Evolutionary conservation across 2,888 invertebrate genomes (phyloP).

Genomic region (Venustoraphidia nigricollis): DNA sequence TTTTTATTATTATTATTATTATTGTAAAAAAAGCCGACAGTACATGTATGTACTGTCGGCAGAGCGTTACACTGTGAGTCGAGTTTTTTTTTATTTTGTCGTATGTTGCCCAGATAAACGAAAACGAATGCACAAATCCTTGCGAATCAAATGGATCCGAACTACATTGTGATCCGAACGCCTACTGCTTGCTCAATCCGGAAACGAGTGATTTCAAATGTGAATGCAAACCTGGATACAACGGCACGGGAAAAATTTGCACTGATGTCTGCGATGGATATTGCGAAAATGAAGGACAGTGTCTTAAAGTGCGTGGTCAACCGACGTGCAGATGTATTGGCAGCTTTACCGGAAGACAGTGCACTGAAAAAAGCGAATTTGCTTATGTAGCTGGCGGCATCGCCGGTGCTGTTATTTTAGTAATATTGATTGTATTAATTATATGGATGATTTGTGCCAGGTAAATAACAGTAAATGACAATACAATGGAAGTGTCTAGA

Average conservation of each 20-base stretch:
- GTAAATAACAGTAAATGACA: conserved; percentile 24
- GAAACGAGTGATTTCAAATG: conserved; percentile 79
- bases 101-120: conserved; percentile 41
- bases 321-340: conserved; percentile 83
- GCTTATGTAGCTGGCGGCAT: conserved; percentile 91
- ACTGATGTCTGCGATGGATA: conserved; percentile 68
- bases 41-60: no score
- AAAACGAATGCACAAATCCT: conserved; percentile 77
- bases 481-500: no score
- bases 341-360: conserved; percentile 80
- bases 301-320: conserved; percentile 66
- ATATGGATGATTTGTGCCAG: conserved; percentile 97
- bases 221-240: conserved; percentile 86
- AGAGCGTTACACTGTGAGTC: no score
- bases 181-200: conserved; percentile 68
- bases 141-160: conserved; percentile 71
- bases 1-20: no score
- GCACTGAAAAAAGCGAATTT: conserved; percentile 84
- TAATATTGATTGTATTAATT: conserved; percentile 79
- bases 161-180: conserved; percentile 76
- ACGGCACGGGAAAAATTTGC: conserved; percentile 72
- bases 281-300: conserved; percentile 82
- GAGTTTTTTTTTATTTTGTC: no score
- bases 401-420: conserved; percentile 83
- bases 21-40: no score